Evolutionary conservation across 2,113 vertebrate species (phyloP).

Genomic region (Crocuta crocuta): DNA sequence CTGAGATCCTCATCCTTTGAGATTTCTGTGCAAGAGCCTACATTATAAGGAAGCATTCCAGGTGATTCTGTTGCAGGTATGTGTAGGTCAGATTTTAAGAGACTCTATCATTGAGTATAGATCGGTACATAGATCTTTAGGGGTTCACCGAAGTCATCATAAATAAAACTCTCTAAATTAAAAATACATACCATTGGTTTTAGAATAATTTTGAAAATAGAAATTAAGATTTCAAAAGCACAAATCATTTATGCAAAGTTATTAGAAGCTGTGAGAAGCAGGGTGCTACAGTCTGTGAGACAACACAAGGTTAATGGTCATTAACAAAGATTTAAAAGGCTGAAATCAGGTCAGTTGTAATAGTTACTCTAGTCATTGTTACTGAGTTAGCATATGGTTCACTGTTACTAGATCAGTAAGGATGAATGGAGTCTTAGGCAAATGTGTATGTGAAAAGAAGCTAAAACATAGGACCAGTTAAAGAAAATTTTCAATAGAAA

Average conservation of each 20-base stretch:
- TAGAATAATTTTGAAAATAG: conserved; percentile 43
- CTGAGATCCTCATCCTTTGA: background rate
- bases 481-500: background rate
- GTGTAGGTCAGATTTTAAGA: background rate
- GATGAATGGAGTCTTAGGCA: conserved; percentile 36
- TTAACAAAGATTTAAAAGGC: background rate
- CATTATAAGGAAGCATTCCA: background rate
- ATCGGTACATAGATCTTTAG: background rate
- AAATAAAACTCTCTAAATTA: conserved; percentile 16
- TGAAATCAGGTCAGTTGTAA: background rate
- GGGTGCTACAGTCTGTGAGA: background rate
- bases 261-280: background rate
- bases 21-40: background rate
- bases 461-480: background rate
- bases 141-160: background rate
- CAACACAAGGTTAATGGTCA: background rate
- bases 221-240: conserved; percentile 43
- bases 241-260: background rate
- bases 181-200: background rate
- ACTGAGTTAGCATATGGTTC: conserved; percentile 27
- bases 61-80: background rate
- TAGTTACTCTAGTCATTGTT: background rate
- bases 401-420: background rate
- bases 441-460: background rate
- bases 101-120: background rate